Base-by-base conservation (phyloP, 2,888 invertebrate genomes). In the Platycheirus rosarum region DNA sequence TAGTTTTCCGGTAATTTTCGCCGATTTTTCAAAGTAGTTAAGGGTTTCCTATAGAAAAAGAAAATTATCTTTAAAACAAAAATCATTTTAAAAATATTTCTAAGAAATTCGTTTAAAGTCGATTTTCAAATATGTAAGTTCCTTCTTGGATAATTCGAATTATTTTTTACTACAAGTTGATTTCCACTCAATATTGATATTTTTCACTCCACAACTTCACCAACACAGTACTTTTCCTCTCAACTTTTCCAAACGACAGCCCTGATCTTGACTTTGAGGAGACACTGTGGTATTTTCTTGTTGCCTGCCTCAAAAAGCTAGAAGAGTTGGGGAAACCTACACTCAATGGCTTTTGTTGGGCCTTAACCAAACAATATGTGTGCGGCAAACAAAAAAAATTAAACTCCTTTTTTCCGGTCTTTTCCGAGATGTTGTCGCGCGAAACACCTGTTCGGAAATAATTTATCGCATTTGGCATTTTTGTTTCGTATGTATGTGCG, bases 371-470 rank as follows among this genome's bases (percentile, higher is more conserved):
- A 63, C 63, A 46, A 37, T 63, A 63, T 63, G 29, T 53, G 6
- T 48, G 20, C 1, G 4, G 29, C 11, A n/a, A 23, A 49, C 26
- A 42, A 44, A 32, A 51, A 55, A 48, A 49, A 44, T n/a, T n/a
- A 49, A 82, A 23, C 68, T 63, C 68, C 55, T 71, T 82, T 82
- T 82, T 82, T 77, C 77, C 71, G 71, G 71, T 63, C 71, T 73
- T 77, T 82, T 63, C 62, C 68, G 66, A 82, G 77, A 77, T 82
- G 82, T 82, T 77, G 82, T 82, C 82, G 82, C 77, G 66, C 71
- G 71, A 73, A 77, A 82, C 82, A 82, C 82, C 82, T 82, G 82
- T 82, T 82, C 82, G 71, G 71, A 77, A 82, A 82, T 82, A 82
- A 77, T 82, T 82, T 82, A 82, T 82, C 68, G 82, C 73, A 49